These are phyloP conservation scores for Oncorhynchus nerka DNA, from an alignment of 2,113 vertebrate species.

Conservation along the genomic window DNA sequence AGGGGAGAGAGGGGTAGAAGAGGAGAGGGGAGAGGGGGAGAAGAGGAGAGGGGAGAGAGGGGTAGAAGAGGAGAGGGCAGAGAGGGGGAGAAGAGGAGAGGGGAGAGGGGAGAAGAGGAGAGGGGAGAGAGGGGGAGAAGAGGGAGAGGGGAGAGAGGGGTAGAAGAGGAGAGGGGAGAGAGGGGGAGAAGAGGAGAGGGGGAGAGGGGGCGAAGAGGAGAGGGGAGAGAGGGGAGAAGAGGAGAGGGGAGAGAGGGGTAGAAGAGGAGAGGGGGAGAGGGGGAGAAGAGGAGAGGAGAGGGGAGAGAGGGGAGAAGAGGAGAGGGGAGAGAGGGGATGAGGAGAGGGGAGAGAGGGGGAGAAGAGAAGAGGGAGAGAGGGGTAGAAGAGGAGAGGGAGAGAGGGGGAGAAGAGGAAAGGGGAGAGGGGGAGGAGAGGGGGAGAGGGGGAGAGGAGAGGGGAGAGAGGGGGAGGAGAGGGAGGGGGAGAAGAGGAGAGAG, in stretches of 20 bases:
- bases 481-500: too few relatives aligned
- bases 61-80: too few relatives aligned
- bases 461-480: conserved; percentile 5
- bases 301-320: too few relatives aligned
- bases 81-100: rapidly evolving
- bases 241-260: neutral
- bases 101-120: neutral
- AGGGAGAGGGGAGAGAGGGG: neutral
- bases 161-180: conserved; percentile 8
- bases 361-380: too few relatives aligned
- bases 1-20: conserved; percentile 16
- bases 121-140: neutral
- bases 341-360: too few relatives aligned
- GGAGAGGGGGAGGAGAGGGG: neutral
- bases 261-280: conserved; percentile 10
- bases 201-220: too few relatives aligned
- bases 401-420: neutral
- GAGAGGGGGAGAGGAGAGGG: conserved; percentile 10
- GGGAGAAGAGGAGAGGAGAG: neutral
- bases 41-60: rapidly evolving
- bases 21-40: conserved; percentile 4
- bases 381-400: too few relatives aligned
- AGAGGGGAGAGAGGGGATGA: neutral
- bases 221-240: too few relatives aligned
- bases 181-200: too few relatives aligned